These are phyloP conservation scores for Hydrolagus colliei DNA, from an alignment of 2,797 vertebrate species.

Conservation along the genomic window DNA sequence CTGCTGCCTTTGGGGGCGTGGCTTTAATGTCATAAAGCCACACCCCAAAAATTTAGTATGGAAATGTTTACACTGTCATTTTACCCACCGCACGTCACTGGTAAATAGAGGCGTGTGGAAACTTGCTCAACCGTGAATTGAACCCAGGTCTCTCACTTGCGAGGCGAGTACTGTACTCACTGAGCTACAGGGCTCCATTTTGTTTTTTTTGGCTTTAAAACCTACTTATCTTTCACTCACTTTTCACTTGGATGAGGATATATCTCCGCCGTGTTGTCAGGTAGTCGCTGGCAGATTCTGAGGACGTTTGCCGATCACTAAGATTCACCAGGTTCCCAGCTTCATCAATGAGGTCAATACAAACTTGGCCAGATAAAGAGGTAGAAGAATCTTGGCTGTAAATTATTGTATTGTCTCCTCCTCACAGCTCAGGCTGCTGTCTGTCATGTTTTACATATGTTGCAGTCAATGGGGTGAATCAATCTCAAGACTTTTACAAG, in stretches of 20 bases:
- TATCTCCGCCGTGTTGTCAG: conserved; percentile 40
- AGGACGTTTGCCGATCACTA: conserved; percentile 35
- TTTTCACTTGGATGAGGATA: conserved; percentile 42
- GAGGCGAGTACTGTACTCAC: background rate
- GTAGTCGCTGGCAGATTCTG: conserved; percentile 28
- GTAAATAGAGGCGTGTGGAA: background rate
- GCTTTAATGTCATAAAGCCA: background rate
- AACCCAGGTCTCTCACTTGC: too few relatives aligned
- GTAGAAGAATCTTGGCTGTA: background rate
- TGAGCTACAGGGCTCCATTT: too few relatives aligned
- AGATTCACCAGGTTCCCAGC: conserved; percentile 41
- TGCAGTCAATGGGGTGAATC: too few relatives aligned
- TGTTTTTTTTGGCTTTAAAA: background rate
- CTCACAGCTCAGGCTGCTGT: background rate
- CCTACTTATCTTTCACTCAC: conserved; percentile 35
- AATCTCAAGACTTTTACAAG: too few relatives aligned
- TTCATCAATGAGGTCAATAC: conserved; percentile 42
- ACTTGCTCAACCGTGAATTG: background rate
- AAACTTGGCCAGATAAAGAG: conserved; percentile 19
- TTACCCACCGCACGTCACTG: background rate
- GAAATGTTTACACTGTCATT: background rate
- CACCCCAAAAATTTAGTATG: background rate
- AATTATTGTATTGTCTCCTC: background rate
- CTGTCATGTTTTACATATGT: background rate
- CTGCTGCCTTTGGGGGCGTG: too few relatives aligned